Evolutionary conservation across 2,113 vertebrate species (phyloP), one percentile per base, ranked within the genome.

Genomic region (Podarcis cretensis): DNA sequence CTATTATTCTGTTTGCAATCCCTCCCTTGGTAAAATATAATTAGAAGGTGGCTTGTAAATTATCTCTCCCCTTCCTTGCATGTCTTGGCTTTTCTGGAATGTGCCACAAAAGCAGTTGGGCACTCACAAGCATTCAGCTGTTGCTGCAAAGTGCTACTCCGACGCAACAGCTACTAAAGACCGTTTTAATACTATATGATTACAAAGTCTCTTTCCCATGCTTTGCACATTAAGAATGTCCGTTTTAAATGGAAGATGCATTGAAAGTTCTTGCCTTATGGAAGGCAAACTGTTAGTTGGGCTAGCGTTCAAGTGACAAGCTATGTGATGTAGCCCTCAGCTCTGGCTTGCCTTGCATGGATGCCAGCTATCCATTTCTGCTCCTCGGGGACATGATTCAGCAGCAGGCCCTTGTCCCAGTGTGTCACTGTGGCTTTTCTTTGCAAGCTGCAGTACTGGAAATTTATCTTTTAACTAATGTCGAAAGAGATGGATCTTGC

Each of bases 61-160:
- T 57, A 65, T 89, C 66, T 78, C 83, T 73, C 83, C 57, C 37
- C 78, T 89, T 59, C 65, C 77, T 40, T 74, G 32, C 69, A 32
- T 32, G 75, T 35, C 77, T 87, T 68, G 71, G 83, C 81, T 90
- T 82, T 86, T 73, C 79, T 82, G 76, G 84, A 91, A 91, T 85
- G 57, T 84, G 65, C 83, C 74, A 78, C 27, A 89, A 89, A 91
- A 88, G 86, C 92, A 88, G 32, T 81, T 88, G 23, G 77, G 66
- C 65, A 59, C 83, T 83, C 86, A n/a, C 77, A 43, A 63, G 74
- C 83, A 57, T 43, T 84, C 79, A 92, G 81, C 83, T 90, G 92
- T 86, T 88, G 32, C 87, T 86, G 20, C 32, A 86, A 54, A 84
- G 77, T 80, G 23, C 43, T 54, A 54, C 48, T 54, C 48, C 48